Percentiles rank a stretch among this genome's conserved stretches.
These are phyloP conservation scores for Gymnoscelis rufifasciata DNA, from an alignment of 2,888 invertebrate genomes.

Conservation along the genomic window DNA sequence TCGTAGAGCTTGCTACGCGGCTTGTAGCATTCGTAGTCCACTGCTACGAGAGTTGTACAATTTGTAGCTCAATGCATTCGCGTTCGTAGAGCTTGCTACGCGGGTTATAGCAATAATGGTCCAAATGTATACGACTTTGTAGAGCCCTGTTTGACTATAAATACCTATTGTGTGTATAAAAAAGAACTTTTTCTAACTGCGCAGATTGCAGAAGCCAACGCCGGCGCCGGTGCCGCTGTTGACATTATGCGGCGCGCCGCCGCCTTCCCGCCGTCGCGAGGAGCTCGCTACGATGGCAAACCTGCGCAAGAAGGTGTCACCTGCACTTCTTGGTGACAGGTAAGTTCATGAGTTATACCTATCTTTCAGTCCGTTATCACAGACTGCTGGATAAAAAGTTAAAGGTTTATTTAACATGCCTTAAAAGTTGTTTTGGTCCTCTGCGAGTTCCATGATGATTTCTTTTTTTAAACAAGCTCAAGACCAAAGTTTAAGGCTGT, in stretches of 20 bases:
- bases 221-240: conserved; percentile 63
- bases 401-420: too few relatives aligned
- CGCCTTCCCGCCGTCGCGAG: conserved; percentile 83
- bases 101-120: background rate
- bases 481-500: too few relatives aligned
- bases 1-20: background rate
- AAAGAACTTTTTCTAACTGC: too few relatives aligned
- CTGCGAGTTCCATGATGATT: too few relatives aligned
- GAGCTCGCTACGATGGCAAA: conserved; percentile 85
- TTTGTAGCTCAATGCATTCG: background rate
- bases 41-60: background rate
- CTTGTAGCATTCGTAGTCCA: background rate
- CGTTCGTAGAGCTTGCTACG: conserved; percentile 2
- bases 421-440: too few relatives aligned
- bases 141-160: too few relatives aligned
- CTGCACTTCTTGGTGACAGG: conserved; percentile 69
- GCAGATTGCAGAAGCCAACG: conserved; percentile 45
- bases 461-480: too few relatives aligned
- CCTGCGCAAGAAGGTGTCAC: conserved; percentile 82
- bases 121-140: background rate
- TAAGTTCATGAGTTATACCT: conserved; percentile 24
- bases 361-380: too few relatives aligned
- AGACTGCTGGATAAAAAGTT: too few relatives aligned
- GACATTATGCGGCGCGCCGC: conserved; percentile 71
- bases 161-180: too few relatives aligned